Conservation (phyloP, 2,888 invertebrate species). For the Nyleta sp. region DNA sequence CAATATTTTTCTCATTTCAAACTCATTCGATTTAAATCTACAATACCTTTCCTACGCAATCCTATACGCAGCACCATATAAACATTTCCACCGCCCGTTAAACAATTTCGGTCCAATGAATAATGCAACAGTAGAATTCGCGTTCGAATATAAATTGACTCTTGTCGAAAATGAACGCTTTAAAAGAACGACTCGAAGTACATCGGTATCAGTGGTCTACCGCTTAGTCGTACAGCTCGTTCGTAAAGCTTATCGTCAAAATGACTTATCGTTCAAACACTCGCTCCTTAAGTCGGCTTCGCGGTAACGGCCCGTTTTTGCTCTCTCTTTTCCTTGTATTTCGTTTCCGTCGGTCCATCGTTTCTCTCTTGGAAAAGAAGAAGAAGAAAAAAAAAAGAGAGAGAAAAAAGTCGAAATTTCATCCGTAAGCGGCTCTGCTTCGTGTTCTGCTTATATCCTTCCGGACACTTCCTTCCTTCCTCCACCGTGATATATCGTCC, state of each 20-base stretch:
- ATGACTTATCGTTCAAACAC: constrained; percentile 78
- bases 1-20: constrained; percentile 3
- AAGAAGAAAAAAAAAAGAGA: too few relatives aligned
- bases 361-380: too few relatives aligned
- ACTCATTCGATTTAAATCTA: background rate
- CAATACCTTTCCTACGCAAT: background rate
- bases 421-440: constrained; percentile 53
- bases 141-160: constrained; percentile 37
- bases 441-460: constrained; percentile 65
- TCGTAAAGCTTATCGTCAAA: constrained; percentile 76
- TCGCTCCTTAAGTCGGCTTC: constrained; percentile 69
- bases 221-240: constrained; percentile 49
- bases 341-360: constrained; percentile 67
- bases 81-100: constrained; percentile 13
- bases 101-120: constrained; percentile 36
- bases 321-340: constrained; percentile 69
- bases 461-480: constrained; percentile 48
- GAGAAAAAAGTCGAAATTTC: too few relatives aligned
- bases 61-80: background rate
- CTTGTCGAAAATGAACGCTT: constrained; percentile 32
- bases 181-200: constrained; percentile 32
- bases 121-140: constrained; percentile 42
- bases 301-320: constrained; percentile 74
- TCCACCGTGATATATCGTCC: constrained; percentile 57
- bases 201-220: constrained; percentile 40